Conservation (phyloP, 2,797 vertebrate species). For the Sebastes hubbsi region DNA sequence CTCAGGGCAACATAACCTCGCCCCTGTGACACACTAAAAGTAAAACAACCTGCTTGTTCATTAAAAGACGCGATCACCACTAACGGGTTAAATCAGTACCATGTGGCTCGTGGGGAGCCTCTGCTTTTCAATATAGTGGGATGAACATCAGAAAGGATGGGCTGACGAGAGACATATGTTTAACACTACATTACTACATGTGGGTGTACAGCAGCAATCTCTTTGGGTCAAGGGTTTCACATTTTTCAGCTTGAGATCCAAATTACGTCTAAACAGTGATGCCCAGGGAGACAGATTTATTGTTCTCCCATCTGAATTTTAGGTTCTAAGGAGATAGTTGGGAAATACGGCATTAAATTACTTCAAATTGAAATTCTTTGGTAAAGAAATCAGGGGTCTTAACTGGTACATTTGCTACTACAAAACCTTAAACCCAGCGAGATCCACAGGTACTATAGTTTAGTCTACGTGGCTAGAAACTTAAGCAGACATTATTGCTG, state of each 20-base stretch:
- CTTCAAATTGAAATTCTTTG: not conserved
- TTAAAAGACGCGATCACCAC: conserved; percentile 51
- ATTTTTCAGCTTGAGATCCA: conserved; percentile 43
- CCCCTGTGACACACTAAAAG: conserved; percentile 18
- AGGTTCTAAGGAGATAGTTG: not conserved
- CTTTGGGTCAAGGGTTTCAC: conserved; percentile 38
- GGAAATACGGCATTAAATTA: not conserved
- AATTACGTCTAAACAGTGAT: conserved; percentile 38
- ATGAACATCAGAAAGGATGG: conserved; percentile 66
- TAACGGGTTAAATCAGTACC: conserved; percentile 73
- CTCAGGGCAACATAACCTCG: conserved; percentile 34
- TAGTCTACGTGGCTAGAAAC: conserved; percentile 26
- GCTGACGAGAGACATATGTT: conserved; percentile 72
- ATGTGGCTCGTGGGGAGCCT: conserved; percentile 57
- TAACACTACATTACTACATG: conserved; percentile 52
- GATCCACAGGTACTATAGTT: conserved; percentile 10
- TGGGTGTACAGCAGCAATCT: conserved; percentile 42
- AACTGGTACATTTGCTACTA: not conserved
- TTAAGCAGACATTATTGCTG: conserved; percentile 43
- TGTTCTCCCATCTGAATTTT: not conserved
- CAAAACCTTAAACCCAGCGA: not conserved
- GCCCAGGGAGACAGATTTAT: not conserved
- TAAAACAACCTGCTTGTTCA: conserved; percentile 58
- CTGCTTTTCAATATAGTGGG: conserved; percentile 67
- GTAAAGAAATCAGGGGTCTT: not conserved